Evolutionary conservation across 2,888 invertebrate genomes (phyloP), one percentile per base, ranked within the genome.

Genomic region (Ischnus inquisitorius): DNA sequence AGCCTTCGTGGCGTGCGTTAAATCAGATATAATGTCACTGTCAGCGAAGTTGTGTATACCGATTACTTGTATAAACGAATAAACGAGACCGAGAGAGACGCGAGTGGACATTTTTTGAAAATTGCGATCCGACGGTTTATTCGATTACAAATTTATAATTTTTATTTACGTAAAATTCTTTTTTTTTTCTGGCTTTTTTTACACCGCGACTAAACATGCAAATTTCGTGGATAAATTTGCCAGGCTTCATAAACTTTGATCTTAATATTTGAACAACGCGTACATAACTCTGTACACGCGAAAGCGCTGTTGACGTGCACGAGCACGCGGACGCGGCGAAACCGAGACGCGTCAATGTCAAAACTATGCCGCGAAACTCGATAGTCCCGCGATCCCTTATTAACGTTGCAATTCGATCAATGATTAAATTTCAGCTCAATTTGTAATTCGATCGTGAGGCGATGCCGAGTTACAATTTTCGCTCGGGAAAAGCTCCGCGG

Each of bases 361-460:
- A 71, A 71, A 57, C 71, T 41, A 10, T 39, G 54, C 39, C 71
- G 57, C 39, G 39, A 39, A 54, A 64, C 62, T n/a, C 71, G 54
- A 71, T 34, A 14, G 19, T n/a, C 19, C 43, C 12, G 6, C 65
- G 65, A 43, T 16, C 46, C 72, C 72, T 77, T 72, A 80, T 77
- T 48, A 77, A 64, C 41, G 54, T 41, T 57, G 68, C 41, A 79
- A 79, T 80, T 77, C 48, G 54, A 83, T 76, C 67, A 46, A 72
- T 67, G 76, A 83, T 83, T 83, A 83, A 80, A 83, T 83, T 83
- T 76, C 79, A 77, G 60, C 72, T 68, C 77, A 80, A 83, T 80
- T 80, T 80, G 79, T 80, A 83, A 80, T 83, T 80, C 79, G 68
- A 83, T 83, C 76, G 80, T 14, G 28, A 57, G 54, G 69, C 41